A percentile compares a stretch with the other conserved stretches of the same genome.
These are phyloP conservation scores for Tromatobia lineatoria DNA, from an alignment of 2,888 invertebrate species.

Conservation along the genomic window DNA sequence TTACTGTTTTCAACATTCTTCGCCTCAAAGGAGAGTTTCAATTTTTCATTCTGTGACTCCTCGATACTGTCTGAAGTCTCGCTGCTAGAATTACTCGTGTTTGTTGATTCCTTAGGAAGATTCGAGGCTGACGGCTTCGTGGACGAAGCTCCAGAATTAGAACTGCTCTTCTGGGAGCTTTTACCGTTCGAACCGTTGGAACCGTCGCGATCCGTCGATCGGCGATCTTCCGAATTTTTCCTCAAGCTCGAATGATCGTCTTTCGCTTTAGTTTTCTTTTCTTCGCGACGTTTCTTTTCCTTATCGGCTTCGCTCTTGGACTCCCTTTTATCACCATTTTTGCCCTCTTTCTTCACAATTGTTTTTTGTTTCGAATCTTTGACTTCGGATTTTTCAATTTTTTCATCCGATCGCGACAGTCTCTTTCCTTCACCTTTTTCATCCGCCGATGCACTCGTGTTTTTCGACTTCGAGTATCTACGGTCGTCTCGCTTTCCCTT, in stretches of 20 bases:
- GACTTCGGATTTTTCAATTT: conserved; percentile 59
- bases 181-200: conserved; percentile 89
- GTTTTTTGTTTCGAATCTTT: conserved; percentile 59
- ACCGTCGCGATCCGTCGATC: conserved; percentile 93
- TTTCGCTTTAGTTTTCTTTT: conserved; percentile 86
- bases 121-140: conserved; percentile 83
- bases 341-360: conserved; percentile 60
- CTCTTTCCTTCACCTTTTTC: conserved; percentile 83
- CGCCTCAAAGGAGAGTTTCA: conserved; percentile 3
- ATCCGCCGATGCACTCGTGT: conserved; percentile 70
- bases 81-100: conserved; percentile 86
- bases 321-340: conserved; percentile 70
- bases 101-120: conserved; percentile 86
- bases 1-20: conserved; percentile 8
- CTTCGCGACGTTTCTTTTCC: conserved; percentile 81
- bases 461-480: conserved; percentile 70
- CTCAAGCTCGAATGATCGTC: conserved; percentile 92
- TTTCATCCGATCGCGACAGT: conserved; percentile 83
- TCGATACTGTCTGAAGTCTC: conserved; percentile 82
- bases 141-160: conserved; percentile 85
- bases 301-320: conserved; percentile 75
- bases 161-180: conserved; percentile 84
- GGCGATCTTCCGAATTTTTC: conserved; percentile 88
- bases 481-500: conserved; percentile 67
- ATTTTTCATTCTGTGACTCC: conserved; percentile 72